Percentiles rank a stretch among this genome's conserved stretches.
Conservation (phyloP, 2,888 invertebrate genomes). For the Heliconius aoede region DNA sequence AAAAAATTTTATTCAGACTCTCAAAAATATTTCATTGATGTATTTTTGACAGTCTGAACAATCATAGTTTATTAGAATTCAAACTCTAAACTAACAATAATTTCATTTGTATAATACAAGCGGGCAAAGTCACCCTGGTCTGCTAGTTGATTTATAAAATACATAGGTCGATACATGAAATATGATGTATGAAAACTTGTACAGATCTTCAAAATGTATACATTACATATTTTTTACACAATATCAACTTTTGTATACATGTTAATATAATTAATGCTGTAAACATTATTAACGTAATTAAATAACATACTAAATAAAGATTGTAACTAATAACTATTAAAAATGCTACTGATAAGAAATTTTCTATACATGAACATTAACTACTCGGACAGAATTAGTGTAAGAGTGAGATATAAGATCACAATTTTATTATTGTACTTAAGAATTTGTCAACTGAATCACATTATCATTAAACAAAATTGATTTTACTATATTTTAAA, state of each 20-base stretch:
- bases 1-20: too few species aligned
- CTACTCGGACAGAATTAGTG: neutral
- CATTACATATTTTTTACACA: too few species aligned
- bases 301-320: constrained; percentile 3
- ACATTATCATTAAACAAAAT: neutral
- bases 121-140: too few species aligned
- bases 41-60: too few species aligned
- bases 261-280: neutral
- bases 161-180: neutral
- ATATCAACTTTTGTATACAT: neutral
- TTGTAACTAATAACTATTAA: constrained; percentile 12
- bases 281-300: neutral
- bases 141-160: too few species aligned
- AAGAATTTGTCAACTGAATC: neutral
- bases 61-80: too few species aligned
- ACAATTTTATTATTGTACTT: neutral
- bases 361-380: neutral
- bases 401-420: neutral
- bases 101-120: too few species aligned
- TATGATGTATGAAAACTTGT: neutral
- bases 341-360: constrained; percentile 2
- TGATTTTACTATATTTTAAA: too few species aligned
- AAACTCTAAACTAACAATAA: too few species aligned
- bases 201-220: too few species aligned
- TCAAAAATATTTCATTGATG: too few species aligned